Base-by-base conservation (phyloP, 2,888 invertebrate species). In the Temnothorax ravouxi region DNA sequence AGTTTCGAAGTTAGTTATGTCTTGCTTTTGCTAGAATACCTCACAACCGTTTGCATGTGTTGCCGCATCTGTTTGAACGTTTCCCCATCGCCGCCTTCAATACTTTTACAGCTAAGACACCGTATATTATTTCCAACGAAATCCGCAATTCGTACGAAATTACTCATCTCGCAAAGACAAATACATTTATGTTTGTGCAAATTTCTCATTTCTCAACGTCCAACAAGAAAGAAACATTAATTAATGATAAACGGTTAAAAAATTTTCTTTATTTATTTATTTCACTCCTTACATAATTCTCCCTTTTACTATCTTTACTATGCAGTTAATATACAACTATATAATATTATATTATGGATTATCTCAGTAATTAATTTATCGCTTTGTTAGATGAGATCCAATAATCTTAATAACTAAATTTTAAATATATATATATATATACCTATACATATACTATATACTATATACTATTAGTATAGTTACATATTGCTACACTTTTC, bases 1-100 rank as follows among this genome's bases (percentile, higher is more conserved):
- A 91, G 84, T 90, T 91, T 81, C 86, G 52, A 89, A 91, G 86
- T 88, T 86, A 86, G 87, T 89, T 88, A 83, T 71, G 79, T 77
- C 84, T 86, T 85, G 84, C 82, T 87, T 81, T 81, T 54, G 76
- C 84, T 76, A 66, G 76, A 77, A 79, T 84, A 72, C 67, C 83
- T 80, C 76, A 59, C 61, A 77, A 75, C 76, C 69, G 69, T 67
- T 87, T 83, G 76, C 67, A 62, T 64, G 76, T 61, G 81, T 86
- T 86, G 59, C 69, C 44, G 41, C 47, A 75, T 82, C 47, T 64
- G 50, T 61, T 79, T 79, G 76, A 81, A 66, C 80, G 64, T 87
- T 83, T 80, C 54, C 54, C 52, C 80, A 50, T 44, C 29, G 62
- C 50, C 54, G 64, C 54, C 62, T 34, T 18, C 25, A 25, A 41